Base-by-base conservation (phyloP, 1,140 invertebrate species). In the Leptinotarsa lineolata region DNA sequence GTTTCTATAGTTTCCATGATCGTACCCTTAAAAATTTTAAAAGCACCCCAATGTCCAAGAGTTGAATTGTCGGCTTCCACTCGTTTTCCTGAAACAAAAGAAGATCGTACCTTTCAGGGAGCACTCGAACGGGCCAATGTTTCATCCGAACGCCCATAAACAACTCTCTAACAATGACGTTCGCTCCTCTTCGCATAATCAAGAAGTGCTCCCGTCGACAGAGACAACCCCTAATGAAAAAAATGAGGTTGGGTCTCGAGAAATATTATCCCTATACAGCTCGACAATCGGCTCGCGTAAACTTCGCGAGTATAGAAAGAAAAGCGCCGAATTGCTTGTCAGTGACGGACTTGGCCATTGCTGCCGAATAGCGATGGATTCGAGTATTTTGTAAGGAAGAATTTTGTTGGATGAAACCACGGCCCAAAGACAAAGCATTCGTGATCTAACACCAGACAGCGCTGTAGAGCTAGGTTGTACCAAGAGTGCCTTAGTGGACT, bases 81-180 rank as follows among this genome's bases (percentile, higher is more conserved):
- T 54, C 48, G 48, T 18, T 54, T 39, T 54, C 16, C 15, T 20
- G 24, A 64, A 64, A 64, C 61, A 64, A 64, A 63, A 64, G 24
- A 21, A n/a, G 61, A 22, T 64, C 18, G 13, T 21, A 63, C 61
- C 61, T 64, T 54, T 64, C 24, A 64, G 15, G 3, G n/a, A 54
- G 48, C 48, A 54, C 48, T 54, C 48, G 48, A 54, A 18, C 48
- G 21, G 61, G 15, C 61, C 61, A 30, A 30, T 64, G 61, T 64
- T 64, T 64, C n/a, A 64, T 16, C 61, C 61, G 24, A 22, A 64
- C n/a, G 13, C 61, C 61, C 61, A 64, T 64, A 64, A 64, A 64
- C 61, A 64, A 64, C 61, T 64, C 20, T 15, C 61, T 22, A 64
- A 64, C 61, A 64, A 64, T 64, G 61, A 64, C 61, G 21, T 64